These are phyloP conservation scores for Standfussiana lucernea DNA, from an alignment of 2,888 invertebrate species.

Conservation along the genomic window DNA sequence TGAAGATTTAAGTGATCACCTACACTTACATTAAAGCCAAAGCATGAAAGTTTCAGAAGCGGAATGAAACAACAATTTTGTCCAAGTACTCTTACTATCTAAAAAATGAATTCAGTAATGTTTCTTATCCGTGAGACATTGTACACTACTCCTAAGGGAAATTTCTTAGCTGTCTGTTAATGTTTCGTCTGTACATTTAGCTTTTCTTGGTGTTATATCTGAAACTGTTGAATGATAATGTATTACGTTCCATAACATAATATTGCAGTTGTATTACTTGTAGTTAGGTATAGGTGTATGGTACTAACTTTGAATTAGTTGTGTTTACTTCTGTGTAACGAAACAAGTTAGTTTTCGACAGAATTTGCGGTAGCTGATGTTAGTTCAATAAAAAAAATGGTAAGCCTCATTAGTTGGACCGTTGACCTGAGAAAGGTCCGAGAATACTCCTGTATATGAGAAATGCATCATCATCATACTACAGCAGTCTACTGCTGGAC, in stretches of 20 bases:
- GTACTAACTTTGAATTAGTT: not conserved
- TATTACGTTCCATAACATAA: constrained; percentile 14
- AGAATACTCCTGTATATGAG: too few species aligned
- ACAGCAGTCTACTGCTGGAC: too few species aligned
- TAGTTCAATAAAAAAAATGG: too few species aligned
- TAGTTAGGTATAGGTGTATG: not conserved
- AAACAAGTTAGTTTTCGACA: too few species aligned
- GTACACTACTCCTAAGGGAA: constrained; percentile 54
- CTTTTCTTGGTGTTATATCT: constrained; percentile 23
- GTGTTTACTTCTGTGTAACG: too few species aligned
- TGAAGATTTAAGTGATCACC: not conserved
- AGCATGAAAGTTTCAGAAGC: not conserved
- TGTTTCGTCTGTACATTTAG: constrained; percentile 31
- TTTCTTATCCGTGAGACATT: constrained; percentile 25
- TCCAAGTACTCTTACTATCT: constrained; percentile 23
- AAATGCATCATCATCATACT: too few species aligned
- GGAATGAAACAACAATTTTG: constrained; percentile 5
- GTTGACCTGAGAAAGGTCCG: too few species aligned
- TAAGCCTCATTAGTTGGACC: too few species aligned
- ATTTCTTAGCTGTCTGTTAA: constrained; percentile 50
- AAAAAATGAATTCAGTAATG: constrained; percentile 49
- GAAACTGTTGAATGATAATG: constrained; percentile 27
- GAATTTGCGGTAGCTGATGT: not conserved
- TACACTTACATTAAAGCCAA: not conserved
- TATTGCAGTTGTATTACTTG: not conserved